phyloP scores from a whole-genome alignment of 1,140 invertebrate species.

The Stratiolaelaps scimitus region DNA sequence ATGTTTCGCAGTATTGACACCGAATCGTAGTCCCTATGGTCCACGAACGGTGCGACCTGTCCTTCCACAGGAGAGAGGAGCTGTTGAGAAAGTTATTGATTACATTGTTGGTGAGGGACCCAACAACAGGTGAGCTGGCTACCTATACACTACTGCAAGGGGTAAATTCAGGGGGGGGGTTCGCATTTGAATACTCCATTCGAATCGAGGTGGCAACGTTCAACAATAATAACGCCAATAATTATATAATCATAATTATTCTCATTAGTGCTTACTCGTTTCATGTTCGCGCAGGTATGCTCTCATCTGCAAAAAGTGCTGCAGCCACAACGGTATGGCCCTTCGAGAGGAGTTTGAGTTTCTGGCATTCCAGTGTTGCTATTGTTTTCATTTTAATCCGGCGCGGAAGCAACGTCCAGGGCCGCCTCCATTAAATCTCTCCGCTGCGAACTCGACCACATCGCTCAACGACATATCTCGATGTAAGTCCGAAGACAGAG shows the following conservation, averaged over 20 bases:
- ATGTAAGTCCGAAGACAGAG: conserved; percentile 7
- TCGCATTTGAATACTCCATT: too few relatives aligned
- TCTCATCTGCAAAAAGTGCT: conserved; percentile 78
- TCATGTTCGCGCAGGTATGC: conserved; percentile 54
- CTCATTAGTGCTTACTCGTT: too few relatives aligned
- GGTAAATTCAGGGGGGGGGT: too few relatives aligned
- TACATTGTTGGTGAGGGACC: conserved; percentile 90
- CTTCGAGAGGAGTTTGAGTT: conserved; percentile 88
- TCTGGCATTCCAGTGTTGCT: conserved; percentile 67
- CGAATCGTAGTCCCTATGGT: conserved; percentile 38
- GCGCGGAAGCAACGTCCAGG: conserved; percentile 63
- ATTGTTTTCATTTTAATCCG: conserved; percentile 68
- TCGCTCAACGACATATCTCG: conserved; percentile 15
- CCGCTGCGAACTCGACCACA: conserved; percentile 7
- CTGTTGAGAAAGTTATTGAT: conserved; percentile 77
- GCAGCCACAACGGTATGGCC: conserved; percentile 92
- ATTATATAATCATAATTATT: too few relatives aligned
- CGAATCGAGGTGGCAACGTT: too few relatives aligned
- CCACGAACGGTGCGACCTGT: conserved; percentile 44
- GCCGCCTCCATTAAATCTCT: conserved; percentile 34
- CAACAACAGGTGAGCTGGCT: conserved; percentile 51
- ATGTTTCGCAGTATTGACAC: not conserved
- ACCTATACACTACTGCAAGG: too few relatives aligned
- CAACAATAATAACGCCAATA: too few relatives aligned
- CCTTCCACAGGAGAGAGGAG: conserved; percentile 50